Percentiles rank a stretch among this genome's conserved stretches.
Evolutionary conservation across 30 jellyfish, hydroid and myxozoan species (phyloP).

Genomic region (Hydractinia echinata): DNA sequence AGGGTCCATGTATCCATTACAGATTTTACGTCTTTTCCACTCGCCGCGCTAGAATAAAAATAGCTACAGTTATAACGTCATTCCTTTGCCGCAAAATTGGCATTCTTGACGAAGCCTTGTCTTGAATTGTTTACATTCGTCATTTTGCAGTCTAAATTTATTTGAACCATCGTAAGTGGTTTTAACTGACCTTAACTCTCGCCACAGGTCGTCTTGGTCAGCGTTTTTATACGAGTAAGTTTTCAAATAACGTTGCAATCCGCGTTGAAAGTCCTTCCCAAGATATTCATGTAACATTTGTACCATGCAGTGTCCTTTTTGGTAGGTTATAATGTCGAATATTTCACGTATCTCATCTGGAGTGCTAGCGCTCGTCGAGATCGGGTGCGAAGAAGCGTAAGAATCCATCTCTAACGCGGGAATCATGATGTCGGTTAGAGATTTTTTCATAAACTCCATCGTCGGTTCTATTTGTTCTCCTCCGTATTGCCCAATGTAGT

Average conservation of each 20-base stretch:
- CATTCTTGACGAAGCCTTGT: too few species aligned
- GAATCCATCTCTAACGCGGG: constrained; percentile 61
- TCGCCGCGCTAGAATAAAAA: constrained; percentile 17
- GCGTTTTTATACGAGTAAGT: constrained; percentile 73
- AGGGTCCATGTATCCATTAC: constrained; percentile 82
- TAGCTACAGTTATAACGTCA: background rate
- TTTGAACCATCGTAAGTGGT: background rate
- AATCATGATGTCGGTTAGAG: constrained; percentile 45
- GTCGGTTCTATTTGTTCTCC: constrained; percentile 56
- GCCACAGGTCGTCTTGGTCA: constrained; percentile 78
- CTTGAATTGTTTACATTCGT: too few species aligned
- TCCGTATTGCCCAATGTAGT: constrained; percentile 65
- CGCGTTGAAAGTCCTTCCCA: constrained; percentile 70
- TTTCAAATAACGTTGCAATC: constrained; percentile 59
- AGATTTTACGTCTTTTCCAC: constrained; percentile 60
- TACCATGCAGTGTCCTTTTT: constrained; percentile 80
- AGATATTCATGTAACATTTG: constrained; percentile 60
- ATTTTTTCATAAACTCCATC: constrained; percentile 51
- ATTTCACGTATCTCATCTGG: constrained; percentile 45
- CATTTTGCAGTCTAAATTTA: too few species aligned
- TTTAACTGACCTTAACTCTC: constrained; percentile 59
- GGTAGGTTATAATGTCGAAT: constrained; percentile 56
- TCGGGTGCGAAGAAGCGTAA: constrained; percentile 47
- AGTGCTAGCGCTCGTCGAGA: constrained; percentile 45
- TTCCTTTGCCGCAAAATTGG: too few species aligned